Evolutionary conservation across 2,797 vertebrate genomes (phyloP).

Genomic region (Phalanger gymnotis): DNA sequence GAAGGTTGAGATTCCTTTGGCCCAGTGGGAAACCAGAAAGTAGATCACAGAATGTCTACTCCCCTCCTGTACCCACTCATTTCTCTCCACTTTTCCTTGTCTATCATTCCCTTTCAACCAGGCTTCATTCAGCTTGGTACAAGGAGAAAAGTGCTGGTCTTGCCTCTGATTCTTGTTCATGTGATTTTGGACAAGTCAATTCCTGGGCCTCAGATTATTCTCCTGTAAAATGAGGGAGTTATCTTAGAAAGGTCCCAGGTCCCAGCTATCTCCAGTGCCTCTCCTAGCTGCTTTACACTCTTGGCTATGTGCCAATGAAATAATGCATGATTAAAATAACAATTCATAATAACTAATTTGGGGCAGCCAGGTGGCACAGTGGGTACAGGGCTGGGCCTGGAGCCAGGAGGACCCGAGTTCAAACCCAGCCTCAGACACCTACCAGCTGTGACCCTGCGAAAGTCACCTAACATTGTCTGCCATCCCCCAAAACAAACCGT

Average conservation of each 20-base stretch:
- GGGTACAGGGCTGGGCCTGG: background rate
- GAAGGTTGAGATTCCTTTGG: background rate
- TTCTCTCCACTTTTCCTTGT: background rate
- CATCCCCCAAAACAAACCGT: background rate
- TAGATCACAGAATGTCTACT: background rate
- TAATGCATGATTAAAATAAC: background rate
- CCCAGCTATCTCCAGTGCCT: background rate
- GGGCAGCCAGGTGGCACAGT: background rate
- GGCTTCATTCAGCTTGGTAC: background rate
- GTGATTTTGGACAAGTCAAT: background rate
- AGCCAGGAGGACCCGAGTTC: background rate
- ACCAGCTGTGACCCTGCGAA: background rate
- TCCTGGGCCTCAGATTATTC: background rate
- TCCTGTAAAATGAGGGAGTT: background rate
- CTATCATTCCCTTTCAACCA: background rate
- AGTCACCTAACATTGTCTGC: background rate
- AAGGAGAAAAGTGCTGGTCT: background rate
- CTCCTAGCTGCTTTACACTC: background rate
- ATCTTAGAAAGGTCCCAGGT: background rate
- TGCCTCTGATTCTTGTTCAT: background rate
- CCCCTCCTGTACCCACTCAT: background rate
- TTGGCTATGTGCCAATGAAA: background rate
- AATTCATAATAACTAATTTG: background rate
- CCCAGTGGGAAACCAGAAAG: background rate
- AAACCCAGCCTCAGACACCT: background rate